Percentiles rank a stretch among this genome's conserved stretches.
Conservation (phyloP, 1,140 invertebrate species). For the Spodoptera litura region DNA sequence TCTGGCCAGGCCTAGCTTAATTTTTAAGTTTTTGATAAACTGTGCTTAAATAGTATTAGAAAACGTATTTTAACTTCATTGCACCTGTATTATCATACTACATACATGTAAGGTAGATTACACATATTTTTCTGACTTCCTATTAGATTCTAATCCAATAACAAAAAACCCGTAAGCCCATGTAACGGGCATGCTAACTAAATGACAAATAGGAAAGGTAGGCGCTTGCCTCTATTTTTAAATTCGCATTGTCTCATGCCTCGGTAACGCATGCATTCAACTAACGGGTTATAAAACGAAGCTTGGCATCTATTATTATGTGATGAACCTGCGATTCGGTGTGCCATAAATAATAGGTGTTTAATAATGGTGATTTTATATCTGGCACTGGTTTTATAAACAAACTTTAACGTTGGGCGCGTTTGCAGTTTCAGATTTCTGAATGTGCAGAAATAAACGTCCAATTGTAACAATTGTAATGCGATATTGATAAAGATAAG, state of each 20-base stretch:
- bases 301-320: conserved; percentile 35
- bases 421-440: conserved; percentile 53
- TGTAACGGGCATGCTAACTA: conserved; percentile 30
- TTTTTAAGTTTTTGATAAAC: background rate
- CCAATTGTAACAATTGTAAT: background rate
- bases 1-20: too few species aligned
- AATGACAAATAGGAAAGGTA: conserved; percentile 24
- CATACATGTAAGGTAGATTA: too few species aligned
- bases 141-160: conserved; percentile 31
- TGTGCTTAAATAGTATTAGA: background rate
- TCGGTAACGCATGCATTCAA: conserved; percentile 38
- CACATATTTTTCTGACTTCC: conserved; percentile 30
- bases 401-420: conserved; percentile 15
- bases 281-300: conserved; percentile 51
- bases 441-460: conserved; percentile 21
- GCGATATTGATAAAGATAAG: conserved; percentile 19
- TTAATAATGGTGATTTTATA: conserved; percentile 47
- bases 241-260: conserved; percentile 51
- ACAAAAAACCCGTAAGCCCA: background rate
- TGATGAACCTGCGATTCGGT: conserved; percentile 50
- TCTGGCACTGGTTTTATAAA: conserved; percentile 54
- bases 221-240: conserved; percentile 44
- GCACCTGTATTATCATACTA: background rate
- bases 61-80: background rate
- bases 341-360: conserved; percentile 53